Conservation (phyloP, 2,113 vertebrate genomes). For the Actinemys pallida region DNA sequence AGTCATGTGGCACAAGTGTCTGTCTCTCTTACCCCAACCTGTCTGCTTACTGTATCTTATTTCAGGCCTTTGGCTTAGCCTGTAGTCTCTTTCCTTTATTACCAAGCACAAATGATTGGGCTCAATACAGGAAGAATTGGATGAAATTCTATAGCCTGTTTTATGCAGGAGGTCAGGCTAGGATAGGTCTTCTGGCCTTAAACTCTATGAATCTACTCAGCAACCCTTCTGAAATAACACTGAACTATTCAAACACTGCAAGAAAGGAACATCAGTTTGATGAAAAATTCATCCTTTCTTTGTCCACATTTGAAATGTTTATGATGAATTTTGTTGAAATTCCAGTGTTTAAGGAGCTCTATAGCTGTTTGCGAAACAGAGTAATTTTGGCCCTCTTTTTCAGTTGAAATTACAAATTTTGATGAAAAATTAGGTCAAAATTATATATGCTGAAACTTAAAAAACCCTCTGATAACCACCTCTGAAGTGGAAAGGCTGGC, state of each 20-base stretch:
- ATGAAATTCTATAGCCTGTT: not conserved
- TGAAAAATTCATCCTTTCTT: not conserved
- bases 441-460: not conserved
- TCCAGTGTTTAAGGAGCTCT: not conserved
- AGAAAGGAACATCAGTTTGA: not conserved
- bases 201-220: not conserved
- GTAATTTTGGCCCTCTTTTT: not conserved
- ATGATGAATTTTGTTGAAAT: not conserved
- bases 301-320: not conserved
- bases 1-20: not conserved
- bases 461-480: not conserved
- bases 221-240: not conserved
- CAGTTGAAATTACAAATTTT: not conserved
- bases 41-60: not conserved
- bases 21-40: not conserved
- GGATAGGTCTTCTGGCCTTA: not conserved
- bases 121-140: not conserved
- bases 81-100: not conserved
- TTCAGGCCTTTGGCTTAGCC: not conserved
- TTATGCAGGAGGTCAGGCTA: not conserved
- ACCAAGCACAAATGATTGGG: not conserved
- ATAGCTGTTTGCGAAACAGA: not conserved
- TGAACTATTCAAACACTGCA: not conserved
- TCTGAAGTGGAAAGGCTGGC: not conserved
- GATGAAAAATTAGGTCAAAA: not conserved